Percentiles rank a stretch among this genome's conserved stretches.
Evolutionary conservation across 2,888 invertebrate genomes (phyloP).

Genomic region (Pycnomerus fuliginosus): DNA sequence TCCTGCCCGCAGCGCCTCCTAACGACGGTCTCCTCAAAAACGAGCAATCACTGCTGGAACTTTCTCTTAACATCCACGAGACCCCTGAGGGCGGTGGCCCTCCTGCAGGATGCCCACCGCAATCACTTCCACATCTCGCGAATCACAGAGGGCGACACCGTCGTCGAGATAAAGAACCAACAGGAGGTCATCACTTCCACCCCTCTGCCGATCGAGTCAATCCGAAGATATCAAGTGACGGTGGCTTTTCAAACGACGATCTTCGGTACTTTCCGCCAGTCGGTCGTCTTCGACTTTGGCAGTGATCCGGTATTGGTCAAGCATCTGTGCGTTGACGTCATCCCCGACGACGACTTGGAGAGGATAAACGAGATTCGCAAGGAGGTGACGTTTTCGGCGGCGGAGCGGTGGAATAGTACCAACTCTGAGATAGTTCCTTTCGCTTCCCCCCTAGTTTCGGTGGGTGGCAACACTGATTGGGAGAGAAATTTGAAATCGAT

Average conservation of each 20-base stretch:
- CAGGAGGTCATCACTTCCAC: constrained; percentile 56
- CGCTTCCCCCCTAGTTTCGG: constrained; percentile 35
- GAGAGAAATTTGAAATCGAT: constrained; percentile 59
- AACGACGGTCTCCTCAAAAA: constrained; percentile 63
- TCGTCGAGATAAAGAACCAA: constrained; percentile 44
- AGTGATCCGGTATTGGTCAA: constrained; percentile 63
- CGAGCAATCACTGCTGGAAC: constrained; percentile 62
- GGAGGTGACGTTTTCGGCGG: constrained; percentile 62
- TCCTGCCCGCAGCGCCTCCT: constrained; percentile 60
- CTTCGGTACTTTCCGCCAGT: constrained; percentile 77
- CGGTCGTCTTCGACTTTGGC: constrained; percentile 75
- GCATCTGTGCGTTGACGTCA: constrained; percentile 74
- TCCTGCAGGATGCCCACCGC: constrained; percentile 69
- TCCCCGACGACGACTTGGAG: constrained; percentile 66
- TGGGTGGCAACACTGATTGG: constrained; percentile 50
- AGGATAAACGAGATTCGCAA: constrained; percentile 65
- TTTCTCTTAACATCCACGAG: constrained; percentile 59
- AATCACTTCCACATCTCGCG: constrained; percentile 65
- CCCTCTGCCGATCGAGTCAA: constrained; percentile 35
- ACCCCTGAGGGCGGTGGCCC: constrained; percentile 61
- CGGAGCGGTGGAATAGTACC: constrained; percentile 59
- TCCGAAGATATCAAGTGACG: constrained; percentile 36
- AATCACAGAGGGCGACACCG: constrained; percentile 38
- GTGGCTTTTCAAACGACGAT: constrained; percentile 59
- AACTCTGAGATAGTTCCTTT: constrained; percentile 51